Conservation (phyloP, 2,113 vertebrate species). For the Atherinomorus stipes region DNA sequence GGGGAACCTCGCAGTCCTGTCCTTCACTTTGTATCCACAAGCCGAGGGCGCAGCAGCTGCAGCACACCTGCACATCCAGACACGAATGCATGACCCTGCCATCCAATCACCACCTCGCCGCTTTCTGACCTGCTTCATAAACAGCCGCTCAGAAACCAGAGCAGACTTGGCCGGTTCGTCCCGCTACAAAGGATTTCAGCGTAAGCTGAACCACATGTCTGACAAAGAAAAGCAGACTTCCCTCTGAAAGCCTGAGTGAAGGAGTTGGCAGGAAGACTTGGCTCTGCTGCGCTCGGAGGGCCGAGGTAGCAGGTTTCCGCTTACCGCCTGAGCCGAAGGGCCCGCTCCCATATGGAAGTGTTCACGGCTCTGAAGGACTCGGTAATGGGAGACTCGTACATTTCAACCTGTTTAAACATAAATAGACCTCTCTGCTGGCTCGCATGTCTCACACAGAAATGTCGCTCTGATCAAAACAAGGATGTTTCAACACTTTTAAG, state of each 20-base stretch:
- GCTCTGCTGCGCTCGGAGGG: slow-evolving; percentile 1
- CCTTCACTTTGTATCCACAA: slow-evolving; percentile 82
- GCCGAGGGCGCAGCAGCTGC: slow-evolving; percentile 92
- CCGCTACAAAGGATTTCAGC: slow-evolving; percentile 1
- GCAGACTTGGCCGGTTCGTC: slow-evolving; percentile 14
- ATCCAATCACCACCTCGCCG: slow-evolving; percentile 32
- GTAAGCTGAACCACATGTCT: slow-evolving; percentile 28
- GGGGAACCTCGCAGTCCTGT: slow-evolving; percentile 82
- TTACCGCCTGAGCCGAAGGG: slow-evolving; percentile 21
- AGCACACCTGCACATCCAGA: slow-evolving; percentile 87
- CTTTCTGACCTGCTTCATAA: slow-evolving; percentile 23
- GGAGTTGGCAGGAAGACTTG: slow-evolving; percentile 3
- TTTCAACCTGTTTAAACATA: slow-evolving; percentile 26
- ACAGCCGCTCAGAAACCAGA: slow-evolving; percentile 9
- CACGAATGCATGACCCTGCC: too few species aligned
- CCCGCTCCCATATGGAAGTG: slow-evolving; percentile 41
- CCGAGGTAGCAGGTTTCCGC: slow-evolving; percentile 43
- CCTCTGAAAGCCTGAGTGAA: slow-evolving; percentile 20
- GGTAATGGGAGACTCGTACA: slow-evolving; percentile 23
- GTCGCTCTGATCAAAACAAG: slow-evolving; percentile 8
- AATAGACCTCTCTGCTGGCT: slow-evolving; percentile 27
- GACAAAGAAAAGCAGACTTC: slow-evolving; percentile 31
- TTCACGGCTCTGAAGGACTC: slow-evolving; percentile 43
- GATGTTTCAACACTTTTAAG: neutral
- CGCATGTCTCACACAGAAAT: slow-evolving; percentile 14